phyloP scores from a whole-genome alignment of 2,888 invertebrate genomes.

The Hyposoter dolosus region DNA sequence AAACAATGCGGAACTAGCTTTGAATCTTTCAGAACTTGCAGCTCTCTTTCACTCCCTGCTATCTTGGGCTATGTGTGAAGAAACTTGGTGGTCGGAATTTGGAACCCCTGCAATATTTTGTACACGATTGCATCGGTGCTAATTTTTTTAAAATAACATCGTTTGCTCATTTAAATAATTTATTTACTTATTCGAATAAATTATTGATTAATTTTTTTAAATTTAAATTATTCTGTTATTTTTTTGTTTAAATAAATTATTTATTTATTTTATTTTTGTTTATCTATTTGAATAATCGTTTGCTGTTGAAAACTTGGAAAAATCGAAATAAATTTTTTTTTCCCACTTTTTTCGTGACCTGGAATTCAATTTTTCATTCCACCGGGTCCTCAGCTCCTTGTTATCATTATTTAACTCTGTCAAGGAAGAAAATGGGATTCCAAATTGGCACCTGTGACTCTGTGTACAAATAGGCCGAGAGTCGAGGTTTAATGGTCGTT shows the following conservation, averaged over 20 bases:
- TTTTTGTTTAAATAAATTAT: no score
- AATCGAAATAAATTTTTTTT: no score
- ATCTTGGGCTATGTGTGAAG: neutral
- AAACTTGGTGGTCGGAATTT: neutral
- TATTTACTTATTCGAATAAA: no score
- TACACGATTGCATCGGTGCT: neutral
- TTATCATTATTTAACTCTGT: neutral
- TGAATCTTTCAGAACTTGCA: constrained; percentile 36
- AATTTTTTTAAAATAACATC: neutral
- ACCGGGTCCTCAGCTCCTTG: neutral
- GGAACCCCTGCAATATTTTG: neutral
- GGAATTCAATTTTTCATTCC: no score
- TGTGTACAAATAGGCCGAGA: constrained; percentile 11
- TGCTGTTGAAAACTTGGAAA: no score
- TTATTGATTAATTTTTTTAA: no score
- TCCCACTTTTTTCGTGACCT: no score
- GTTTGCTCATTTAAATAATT: no score
- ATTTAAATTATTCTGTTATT: no score
- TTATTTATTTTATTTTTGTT: no score
- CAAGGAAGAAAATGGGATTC: neutral
- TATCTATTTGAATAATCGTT: no score
- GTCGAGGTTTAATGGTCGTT: constrained; percentile 43
- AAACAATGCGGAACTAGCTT: constrained; percentile 62
- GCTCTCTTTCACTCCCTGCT: constrained; percentile 50
- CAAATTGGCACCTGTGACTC: constrained; percentile 8